These are phyloP conservation scores for Gymnoscopelus microlampas DNA, from an alignment of 2,797 vertebrate genomes.

Conservation along the genomic window DNA sequence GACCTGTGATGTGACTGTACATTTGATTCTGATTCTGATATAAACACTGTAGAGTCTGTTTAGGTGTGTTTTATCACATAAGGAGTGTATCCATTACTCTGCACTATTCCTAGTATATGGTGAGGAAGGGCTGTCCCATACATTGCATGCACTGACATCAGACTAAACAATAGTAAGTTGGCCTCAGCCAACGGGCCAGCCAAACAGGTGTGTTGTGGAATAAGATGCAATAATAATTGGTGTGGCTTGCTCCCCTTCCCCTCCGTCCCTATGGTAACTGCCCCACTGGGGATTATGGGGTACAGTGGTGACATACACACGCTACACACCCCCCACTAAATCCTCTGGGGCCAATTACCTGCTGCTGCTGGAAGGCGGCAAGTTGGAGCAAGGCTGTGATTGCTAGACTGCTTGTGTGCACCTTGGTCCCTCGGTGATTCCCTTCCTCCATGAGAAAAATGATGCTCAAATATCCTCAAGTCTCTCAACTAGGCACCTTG, in stretches of 20 bases:
- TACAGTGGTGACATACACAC: slow-evolving; percentile 60
- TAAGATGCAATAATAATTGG: slow-evolving; percentile 79
- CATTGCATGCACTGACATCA: slow-evolving; percentile 7
- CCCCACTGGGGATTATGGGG: slow-evolving; percentile 78
- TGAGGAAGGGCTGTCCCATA: background rate
- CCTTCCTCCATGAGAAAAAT: slow-evolving; percentile 42
- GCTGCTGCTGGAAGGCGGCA: slow-evolving; percentile 76
- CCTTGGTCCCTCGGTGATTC: slow-evolving; percentile 61
- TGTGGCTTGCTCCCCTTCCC: slow-evolving; percentile 65
- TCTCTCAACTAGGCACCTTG: background rate
- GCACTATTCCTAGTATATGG: background rate
- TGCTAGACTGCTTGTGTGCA: slow-evolving; percentile 66
- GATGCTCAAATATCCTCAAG: slow-evolving; percentile 24
- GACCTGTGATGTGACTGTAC: no score
- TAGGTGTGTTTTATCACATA: background rate
- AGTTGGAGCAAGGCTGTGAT: slow-evolving; percentile 81
- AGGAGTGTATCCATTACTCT: background rate
- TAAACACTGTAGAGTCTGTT: no score
- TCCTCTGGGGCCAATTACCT: slow-evolving; percentile 83
- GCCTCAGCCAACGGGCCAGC: slow-evolving; percentile 44
- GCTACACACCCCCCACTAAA: slow-evolving; percentile 55
- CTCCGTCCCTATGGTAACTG: slow-evolving; percentile 75
- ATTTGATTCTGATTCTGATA: no score
- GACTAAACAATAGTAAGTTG: slow-evolving; percentile 45
- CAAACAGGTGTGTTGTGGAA: slow-evolving; percentile 79